Evolutionary conservation across 2,113 vertebrate species (phyloP), one percentile per base, ranked within the genome.

Genomic region (Polypterus bichir): DNA sequence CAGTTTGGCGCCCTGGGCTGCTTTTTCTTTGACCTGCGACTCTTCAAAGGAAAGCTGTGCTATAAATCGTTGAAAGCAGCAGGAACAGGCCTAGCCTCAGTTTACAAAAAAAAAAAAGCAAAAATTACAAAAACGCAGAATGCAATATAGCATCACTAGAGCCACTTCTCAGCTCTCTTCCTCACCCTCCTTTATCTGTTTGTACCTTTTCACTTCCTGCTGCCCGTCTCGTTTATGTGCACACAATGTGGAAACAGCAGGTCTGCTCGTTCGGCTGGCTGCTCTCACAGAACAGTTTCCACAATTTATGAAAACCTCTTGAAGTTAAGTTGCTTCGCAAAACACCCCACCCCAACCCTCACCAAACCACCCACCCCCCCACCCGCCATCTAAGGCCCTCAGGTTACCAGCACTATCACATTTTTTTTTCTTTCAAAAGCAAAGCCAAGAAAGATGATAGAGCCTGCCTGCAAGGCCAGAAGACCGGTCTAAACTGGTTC

Each of bases 401-500:
- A 67, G 83, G 87, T 88, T 88, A 86, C 84, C 83, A 87, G 81
- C 76, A 70, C 71, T 0, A 70, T 7, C 68, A 78, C 78, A 85
- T 76, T 68, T 72, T 74, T 74, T 80, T 85, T 76, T 78, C 75
- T 78, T 73, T 75, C 75, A 80, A 86, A 71, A 73, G 75, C 79
- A 47, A 61, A 84, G 84, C 78, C 83, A 83, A 72, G 74, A 84
- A 80, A 82, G 77, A 82, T 80, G 80, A 80, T 77, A 83, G 76
- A 86, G 86, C 83, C 77, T 70, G 72, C 61, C 69, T 86, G 73
- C 81, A 71, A 83, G 80, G 83, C 88, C 83, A 84, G 83, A 81
- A 83, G 89, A 90, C 91, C 85, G 81, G 91, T 90, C 88, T 92
- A 84, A 86, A 95, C 92, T 89, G 86, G 90, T 88, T 90, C 75